A percentile compares a stretch with the other conserved stretches of the same genome.
Conservation (phyloP, 2,888 invertebrate species). For the Stramonita haemastoma region DNA sequence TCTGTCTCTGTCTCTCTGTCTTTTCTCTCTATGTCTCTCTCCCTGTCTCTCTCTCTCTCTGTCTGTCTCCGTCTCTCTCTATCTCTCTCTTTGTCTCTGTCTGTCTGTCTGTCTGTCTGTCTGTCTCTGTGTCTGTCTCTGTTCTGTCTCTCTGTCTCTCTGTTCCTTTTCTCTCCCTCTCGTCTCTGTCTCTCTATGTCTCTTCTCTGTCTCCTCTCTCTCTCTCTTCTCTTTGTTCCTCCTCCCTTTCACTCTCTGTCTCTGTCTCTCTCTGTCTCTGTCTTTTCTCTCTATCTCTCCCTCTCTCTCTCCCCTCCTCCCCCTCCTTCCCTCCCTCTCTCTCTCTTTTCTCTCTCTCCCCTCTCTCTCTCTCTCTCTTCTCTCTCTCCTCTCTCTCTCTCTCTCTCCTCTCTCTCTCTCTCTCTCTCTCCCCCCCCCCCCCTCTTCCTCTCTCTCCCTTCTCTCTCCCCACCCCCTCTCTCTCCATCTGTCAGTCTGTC, state of each 20-base stretch:
- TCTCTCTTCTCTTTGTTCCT: neutral
- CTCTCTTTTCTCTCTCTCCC: neutral
- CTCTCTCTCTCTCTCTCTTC: neutral
- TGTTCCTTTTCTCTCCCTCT: neutral
- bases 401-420: neutral
- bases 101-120: too few relatives aligned
- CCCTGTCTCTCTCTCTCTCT: too few relatives aligned
- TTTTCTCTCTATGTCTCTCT: too few relatives aligned
- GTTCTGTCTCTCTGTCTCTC: too few relatives aligned
- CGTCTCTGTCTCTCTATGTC: neutral
- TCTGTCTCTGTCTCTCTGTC: too few relatives aligned
- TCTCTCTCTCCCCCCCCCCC: neutral
- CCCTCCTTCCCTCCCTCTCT: neutral
- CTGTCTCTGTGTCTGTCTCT: too few relatives aligned
- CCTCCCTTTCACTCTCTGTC: neutral
- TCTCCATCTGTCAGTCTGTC: neutral
- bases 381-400: neutral
- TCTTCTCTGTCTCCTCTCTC: neutral
- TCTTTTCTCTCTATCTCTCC: neutral
- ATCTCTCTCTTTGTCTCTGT: too few relatives aligned
- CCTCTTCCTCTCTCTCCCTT: neutral
- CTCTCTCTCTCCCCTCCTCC: neutral
- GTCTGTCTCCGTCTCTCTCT: too few relatives aligned
- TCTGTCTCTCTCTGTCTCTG: neutral
- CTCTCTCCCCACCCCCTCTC: neutral